Conservation (phyloP, 2,113 vertebrate genomes). For the Gadus macrocephalus region DNA sequence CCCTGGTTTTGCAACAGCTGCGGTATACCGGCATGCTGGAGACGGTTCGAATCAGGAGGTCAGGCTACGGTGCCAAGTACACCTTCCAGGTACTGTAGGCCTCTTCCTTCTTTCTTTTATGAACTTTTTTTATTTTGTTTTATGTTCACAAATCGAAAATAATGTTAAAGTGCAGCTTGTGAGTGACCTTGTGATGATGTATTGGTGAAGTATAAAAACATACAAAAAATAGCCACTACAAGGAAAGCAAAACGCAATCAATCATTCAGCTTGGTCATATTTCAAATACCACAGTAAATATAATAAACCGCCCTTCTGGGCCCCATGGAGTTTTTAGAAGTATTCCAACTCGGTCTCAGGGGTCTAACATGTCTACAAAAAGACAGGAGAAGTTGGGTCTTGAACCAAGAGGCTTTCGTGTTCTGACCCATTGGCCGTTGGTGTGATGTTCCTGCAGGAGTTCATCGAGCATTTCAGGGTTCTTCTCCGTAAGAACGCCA, state of each 20-base stretch:
- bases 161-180: too few relatives aligned
- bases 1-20: slow-evolving; percentile 90
- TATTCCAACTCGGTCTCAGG: too few relatives aligned
- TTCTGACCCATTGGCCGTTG: too few relatives aligned
- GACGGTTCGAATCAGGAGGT: slow-evolving; percentile 92
- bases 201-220: too few relatives aligned
- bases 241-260: not conserved
- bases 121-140: not conserved
- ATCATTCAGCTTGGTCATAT: not conserved
- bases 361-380: too few relatives aligned
- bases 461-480: slow-evolving; percentile 92
- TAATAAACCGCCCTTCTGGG: too few relatives aligned
- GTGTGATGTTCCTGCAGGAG: slow-evolving; percentile 69
- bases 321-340: too few relatives aligned
- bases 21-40: slow-evolving; percentile 98
- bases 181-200: too few relatives aligned
- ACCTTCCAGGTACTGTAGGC: slow-evolving; percentile 83
- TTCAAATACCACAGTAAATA: too few relatives aligned
- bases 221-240: too few relatives aligned
- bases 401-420: too few relatives aligned
- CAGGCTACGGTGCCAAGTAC: slow-evolving; percentile 96
- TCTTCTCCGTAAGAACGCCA: slow-evolving; percentile 80
- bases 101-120: not conserved
- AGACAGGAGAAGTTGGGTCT: too few relatives aligned
- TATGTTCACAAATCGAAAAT: not conserved